Base-by-base conservation (phyloP, 2,113 vertebrate genomes). In the Acanthochromis polyacanthus region DNA sequence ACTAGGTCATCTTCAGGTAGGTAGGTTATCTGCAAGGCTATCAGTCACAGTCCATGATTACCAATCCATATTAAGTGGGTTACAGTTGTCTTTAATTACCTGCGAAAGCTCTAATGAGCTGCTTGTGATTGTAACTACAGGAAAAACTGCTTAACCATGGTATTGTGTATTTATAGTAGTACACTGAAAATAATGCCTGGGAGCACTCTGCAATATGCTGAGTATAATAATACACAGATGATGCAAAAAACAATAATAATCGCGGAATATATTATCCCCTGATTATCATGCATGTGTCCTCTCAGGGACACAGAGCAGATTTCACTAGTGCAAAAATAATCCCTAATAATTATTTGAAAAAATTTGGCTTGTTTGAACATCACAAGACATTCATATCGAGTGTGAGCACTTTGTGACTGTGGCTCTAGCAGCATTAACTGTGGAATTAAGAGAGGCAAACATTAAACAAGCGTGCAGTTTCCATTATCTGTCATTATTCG, bases 31-130 rank as follows among this genome's bases (percentile, higher is more conserved):
- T 83, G 14, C 38, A 36, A n/a, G 40, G 50, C 36, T 48, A 50
- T 70, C 62, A 32, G 30, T 78, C 61, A 36, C 61, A 64, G 12
- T 46, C 52, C 60, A 46, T 65, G 50, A 58, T 71, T 48, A 72
- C 61, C 23, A 46, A 72, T 80, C 59, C 65, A 59, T 79, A 75
- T 55, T 71, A 40, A 74, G 40, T 43, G 14, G 68, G 58, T 64
- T 74, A 57, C 30, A 83, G 48, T 48, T 11, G 22, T 51, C 57
- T 36, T 59, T 53, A 63, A 75, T 68, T 53, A 53, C 11, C 19
- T 6, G 5, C 17, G 30, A 32, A 56, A 45, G 16, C 23, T 43
- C 23, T 57, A 38, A 68, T 64, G 19, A 78, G 36, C 36, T 71
- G 22, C 45, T 46, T 5, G 25, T 30, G 43, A 64, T 38, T 36